Percentiles rank a stretch among this genome's conserved stretches.
Conservation (phyloP, 2,797 vertebrate species). For the Parotocinclus haroldoi region DNA sequence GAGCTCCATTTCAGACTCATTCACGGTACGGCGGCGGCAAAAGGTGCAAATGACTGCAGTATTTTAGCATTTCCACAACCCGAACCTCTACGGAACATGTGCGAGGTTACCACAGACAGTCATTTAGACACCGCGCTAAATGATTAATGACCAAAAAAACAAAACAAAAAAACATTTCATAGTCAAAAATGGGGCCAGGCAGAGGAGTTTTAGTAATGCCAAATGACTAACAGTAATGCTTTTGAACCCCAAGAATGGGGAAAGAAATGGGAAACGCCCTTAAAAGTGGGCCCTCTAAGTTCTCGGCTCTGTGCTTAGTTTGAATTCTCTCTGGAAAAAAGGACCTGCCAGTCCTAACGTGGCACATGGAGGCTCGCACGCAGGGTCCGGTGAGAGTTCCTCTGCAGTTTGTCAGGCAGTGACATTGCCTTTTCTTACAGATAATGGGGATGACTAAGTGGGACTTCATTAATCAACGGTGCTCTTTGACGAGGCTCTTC, state of each 20-base stretch:
- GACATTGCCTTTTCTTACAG: conserved; percentile 37
- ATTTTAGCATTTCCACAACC: too few relatives aligned
- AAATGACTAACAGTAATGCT: too few relatives aligned
- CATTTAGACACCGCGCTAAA: too few relatives aligned
- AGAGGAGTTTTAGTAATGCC: too few relatives aligned
- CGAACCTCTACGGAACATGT: too few relatives aligned
- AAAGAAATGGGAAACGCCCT: too few relatives aligned
- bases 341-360: conserved; percentile 12
- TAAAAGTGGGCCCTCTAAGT: too few relatives aligned
- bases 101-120: too few relatives aligned
- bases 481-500: conserved; percentile 40
- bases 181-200: too few relatives aligned
- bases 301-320: neutral
- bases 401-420: conserved; percentile 8
- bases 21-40: conserved; percentile 3
- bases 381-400: conserved; percentile 27
- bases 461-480: conserved; percentile 52
- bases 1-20: conserved; percentile 12
- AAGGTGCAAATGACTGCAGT: neutral
- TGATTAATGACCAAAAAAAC: too few relatives aligned
- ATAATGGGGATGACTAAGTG: conserved; percentile 51
- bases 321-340: neutral
- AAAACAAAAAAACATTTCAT: too few relatives aligned
- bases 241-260: too few relatives aligned
- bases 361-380: conserved; percentile 32